phyloP scores from a whole-genome alignment of 2,113 vertebrate genomes.

The Emydocephalus ijimae region DNA sequence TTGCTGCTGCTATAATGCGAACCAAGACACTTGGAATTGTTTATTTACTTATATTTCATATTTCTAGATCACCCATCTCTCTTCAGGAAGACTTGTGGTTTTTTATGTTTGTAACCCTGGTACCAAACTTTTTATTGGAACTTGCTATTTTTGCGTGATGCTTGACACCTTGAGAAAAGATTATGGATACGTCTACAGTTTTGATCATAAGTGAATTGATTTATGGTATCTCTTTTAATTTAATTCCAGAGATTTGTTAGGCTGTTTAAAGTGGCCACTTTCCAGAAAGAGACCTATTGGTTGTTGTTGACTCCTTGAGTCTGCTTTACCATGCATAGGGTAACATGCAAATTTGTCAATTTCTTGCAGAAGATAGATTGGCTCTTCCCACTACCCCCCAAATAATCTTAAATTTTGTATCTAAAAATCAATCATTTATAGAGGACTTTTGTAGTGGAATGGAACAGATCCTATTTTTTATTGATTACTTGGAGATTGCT shows the following conservation, averaged over 20 bases:
- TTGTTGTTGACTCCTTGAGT: neutral
- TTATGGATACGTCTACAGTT: neutral
- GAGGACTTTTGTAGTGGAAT: neutral
- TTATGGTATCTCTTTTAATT: neutral
- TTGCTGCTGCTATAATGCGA: neutral
- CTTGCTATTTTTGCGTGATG: neutral
- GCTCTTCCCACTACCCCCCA: neutral
- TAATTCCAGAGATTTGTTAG: neutral
- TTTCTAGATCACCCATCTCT: neutral
- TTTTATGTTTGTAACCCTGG: neutral
- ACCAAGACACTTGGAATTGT: neutral
- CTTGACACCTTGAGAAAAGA: neutral
- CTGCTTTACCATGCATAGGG: neutral
- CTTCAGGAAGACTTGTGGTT: neutral
- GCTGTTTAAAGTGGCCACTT: neutral
- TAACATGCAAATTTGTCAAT: neutral
- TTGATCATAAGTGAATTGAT: neutral
- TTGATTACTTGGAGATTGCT: neutral
- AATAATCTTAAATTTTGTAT: neutral
- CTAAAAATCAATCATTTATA: neutral
- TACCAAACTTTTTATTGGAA: neutral
- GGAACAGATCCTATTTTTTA: neutral
- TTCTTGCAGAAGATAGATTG: neutral
- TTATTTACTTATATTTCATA: neutral
- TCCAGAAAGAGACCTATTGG: neutral